A percentile compares a stretch with the other conserved stretches of the same genome.
Conservation (phyloP, 2,797 vertebrate genomes). For the Platalea minor region DNA sequence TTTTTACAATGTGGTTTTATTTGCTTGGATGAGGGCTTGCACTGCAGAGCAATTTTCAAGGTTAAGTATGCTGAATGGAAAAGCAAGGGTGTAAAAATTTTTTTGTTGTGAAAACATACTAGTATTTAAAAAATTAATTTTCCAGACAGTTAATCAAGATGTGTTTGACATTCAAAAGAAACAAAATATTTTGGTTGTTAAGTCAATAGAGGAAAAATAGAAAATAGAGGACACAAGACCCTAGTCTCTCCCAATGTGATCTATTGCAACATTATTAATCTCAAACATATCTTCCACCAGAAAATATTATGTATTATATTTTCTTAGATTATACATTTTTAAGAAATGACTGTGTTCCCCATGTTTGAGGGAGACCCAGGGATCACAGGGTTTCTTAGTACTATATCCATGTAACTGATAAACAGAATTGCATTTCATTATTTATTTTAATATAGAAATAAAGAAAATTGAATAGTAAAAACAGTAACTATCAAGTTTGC, state of each 20-base stretch:
- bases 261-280: neutral
- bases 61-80: neutral
- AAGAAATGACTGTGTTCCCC: neutral
- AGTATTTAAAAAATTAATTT: neutral
- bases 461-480: neutral
- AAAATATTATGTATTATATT: neutral
- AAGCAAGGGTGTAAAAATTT: neutral
- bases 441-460: neutral
- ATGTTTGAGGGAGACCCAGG: neutral
- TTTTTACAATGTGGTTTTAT: neutral
- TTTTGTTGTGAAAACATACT: neutral
- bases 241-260: neutral
- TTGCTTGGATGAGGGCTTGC: neutral
- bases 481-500: neutral
- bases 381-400: neutral
- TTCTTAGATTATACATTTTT: neutral
- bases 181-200: neutral
- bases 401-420: neutral
- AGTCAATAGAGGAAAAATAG: neutral
- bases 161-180: neutral
- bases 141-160: neutral
- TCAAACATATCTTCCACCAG: neutral
- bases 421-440: neutral
- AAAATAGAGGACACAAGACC: neutral
- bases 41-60: neutral